These are phyloP conservation scores for Temnothorax nylanderi DNA, from an alignment of 1,140 invertebrate species.

Conservation along the genomic window DNA sequence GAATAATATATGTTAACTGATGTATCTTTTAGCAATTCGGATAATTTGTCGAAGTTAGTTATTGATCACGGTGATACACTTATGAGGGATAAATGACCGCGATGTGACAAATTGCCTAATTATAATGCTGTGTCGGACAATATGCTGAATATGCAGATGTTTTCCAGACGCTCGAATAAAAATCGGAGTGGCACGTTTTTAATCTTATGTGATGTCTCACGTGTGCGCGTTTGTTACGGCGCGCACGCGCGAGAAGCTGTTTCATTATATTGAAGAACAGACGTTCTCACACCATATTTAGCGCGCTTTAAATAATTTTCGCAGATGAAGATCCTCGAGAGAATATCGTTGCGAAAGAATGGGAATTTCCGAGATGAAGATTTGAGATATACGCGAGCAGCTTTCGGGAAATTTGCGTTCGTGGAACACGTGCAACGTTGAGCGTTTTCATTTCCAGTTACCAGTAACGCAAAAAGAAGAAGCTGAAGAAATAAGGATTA, in stretches of 20 bases:
- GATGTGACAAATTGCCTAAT: background rate
- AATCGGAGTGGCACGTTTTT: background rate
- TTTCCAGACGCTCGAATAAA: background rate
- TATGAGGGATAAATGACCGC: background rate
- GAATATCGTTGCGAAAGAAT: background rate
- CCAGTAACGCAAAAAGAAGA: too few relatives aligned
- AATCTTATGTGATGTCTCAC: background rate
- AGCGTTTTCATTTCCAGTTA: background rate
- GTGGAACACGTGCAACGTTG: background rate
- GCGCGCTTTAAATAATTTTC: slow-evolving; percentile 4
- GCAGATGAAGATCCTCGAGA: background rate
- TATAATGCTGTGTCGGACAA: background rate
- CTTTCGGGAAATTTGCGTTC: background rate
- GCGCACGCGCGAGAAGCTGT: background rate
- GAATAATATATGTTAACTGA: background rate
- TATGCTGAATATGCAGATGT: background rate
- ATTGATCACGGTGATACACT: background rate
- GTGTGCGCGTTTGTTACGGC: too few relatives aligned
- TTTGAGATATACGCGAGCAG: background rate
- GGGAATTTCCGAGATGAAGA: background rate
- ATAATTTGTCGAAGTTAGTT: background rate
- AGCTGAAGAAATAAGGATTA: background rate
- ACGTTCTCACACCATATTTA: background rate
- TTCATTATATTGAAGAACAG: slow-evolving; percentile 20
- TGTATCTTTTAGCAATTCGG: background rate